Evolutionary conservation across 2,113 vertebrate genomes (phyloP).

Genomic region (Sylvia atricapilla): DNA sequence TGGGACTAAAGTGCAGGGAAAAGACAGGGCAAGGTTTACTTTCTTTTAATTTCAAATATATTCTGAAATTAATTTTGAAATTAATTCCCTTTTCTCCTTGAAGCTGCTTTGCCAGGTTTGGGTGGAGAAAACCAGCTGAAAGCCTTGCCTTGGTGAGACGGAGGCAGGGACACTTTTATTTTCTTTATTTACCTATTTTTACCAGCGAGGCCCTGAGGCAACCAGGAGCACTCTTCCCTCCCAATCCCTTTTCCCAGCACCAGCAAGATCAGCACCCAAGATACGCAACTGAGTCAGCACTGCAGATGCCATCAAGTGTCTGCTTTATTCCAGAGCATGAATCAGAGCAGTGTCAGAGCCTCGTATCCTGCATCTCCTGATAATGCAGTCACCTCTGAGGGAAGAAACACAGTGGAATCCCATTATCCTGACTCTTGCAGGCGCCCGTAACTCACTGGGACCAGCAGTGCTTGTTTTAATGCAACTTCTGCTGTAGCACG

Average conservation of each 20-base stretch:
- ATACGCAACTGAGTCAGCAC: background rate
- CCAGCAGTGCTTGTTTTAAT: background rate
- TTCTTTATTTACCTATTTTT: background rate
- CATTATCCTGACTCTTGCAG: background rate
- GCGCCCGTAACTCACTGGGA: background rate
- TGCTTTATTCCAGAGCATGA: background rate
- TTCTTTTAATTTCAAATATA: background rate
- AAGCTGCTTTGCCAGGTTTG: background rate
- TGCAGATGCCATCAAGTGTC: constrained; percentile 43
- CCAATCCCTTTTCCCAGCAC: background rate
- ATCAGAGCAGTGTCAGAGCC: constrained; percentile 13
- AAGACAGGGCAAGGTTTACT: background rate
- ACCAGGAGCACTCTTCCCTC: background rate
- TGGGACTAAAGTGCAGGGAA: background rate
- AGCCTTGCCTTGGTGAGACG: background rate
- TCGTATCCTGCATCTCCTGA: background rate
- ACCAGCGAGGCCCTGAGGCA: background rate
- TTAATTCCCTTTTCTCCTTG: background rate
- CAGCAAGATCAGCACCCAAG: background rate
- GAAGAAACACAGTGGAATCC: background rate
- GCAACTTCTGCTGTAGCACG: background rate
- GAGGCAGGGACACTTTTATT: background rate
- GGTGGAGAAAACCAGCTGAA: background rate
- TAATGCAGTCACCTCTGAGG: background rate
- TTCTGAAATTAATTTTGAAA: background rate